phyloP scores from a whole-genome alignment of 2,113 vertebrate species.

The Aldabrachelys gigantea region DNA sequence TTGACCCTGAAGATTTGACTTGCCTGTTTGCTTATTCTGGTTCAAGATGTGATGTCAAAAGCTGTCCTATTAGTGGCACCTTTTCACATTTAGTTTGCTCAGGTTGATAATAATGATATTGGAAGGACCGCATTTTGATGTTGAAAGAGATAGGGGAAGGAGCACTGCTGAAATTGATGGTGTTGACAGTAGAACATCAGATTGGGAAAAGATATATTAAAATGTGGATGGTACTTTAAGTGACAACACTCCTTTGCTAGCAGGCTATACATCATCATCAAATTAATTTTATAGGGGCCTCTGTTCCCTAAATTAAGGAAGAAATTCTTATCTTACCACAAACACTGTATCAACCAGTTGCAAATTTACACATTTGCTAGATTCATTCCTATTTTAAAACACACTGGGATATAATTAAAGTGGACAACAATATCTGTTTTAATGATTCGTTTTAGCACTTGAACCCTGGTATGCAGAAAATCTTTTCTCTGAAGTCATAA shows the following conservation, averaged over 20 bases:
- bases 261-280: not conserved
- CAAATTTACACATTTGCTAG: not conserved
- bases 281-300: not conserved
- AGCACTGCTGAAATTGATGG: conserved; percentile 73
- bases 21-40: conserved; percentile 80
- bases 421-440: not conserved
- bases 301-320: not conserved
- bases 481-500: conserved; percentile 27
- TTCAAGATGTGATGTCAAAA: conserved; percentile 82
- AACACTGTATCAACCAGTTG: not conserved
- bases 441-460: not conserved
- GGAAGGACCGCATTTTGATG: conserved; percentile 78
- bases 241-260: conserved; percentile 52
- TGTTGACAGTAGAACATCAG: conserved; percentile 77
- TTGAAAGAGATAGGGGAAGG: conserved; percentile 74
- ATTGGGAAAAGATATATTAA: conserved; percentile 66
- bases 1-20: conserved; percentile 80
- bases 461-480: not conserved
- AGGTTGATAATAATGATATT: conserved; percentile 76
- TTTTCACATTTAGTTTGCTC: conserved; percentile 80
- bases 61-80: conserved; percentile 79
- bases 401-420: conserved; percentile 19
- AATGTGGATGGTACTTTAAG: conserved; percentile 45
- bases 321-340: not conserved
- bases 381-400: not conserved